Conservation (phyloP, 2,113 vertebrate species). For the Mystacornis crossleyi region DNA sequence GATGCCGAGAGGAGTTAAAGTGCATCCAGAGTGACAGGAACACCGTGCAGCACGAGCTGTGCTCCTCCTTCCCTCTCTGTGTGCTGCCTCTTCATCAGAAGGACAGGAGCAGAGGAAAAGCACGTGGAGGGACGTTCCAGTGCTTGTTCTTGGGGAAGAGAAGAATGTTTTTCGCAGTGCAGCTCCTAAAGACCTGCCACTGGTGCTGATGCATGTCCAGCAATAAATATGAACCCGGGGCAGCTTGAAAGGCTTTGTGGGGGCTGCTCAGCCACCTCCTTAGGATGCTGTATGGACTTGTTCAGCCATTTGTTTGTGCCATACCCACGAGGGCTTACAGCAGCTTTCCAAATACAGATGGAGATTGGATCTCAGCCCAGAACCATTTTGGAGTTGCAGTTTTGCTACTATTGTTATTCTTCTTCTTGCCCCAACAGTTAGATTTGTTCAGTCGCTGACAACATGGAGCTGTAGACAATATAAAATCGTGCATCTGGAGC, state of each 20-base stretch:
- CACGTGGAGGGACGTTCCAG: neutral
- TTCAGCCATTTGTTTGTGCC: neutral
- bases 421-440: neutral
- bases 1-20: neutral
- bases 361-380: conserved; percentile 57
- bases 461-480: neutral
- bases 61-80: neutral
- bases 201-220: neutral
- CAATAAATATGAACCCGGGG: neutral
- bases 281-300: neutral
- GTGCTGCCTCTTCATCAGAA: neutral
- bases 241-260: neutral
- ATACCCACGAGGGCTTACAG: neutral
- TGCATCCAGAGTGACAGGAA: neutral
- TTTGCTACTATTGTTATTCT: neutral
- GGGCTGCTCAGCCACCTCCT: neutral
- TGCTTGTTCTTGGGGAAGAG: neutral
- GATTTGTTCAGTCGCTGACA: neutral
- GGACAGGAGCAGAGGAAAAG: neutral
- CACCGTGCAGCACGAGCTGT: neutral
- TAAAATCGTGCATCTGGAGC: neutral
- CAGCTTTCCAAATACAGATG: neutral
- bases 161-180: neutral
- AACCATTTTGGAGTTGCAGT: neutral
- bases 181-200: neutral